Evolutionary conservation across 2,113 vertebrate species (phyloP), one percentile per base, ranked within the genome.

Genomic region (Chelonoidis abingdonii): DNA sequence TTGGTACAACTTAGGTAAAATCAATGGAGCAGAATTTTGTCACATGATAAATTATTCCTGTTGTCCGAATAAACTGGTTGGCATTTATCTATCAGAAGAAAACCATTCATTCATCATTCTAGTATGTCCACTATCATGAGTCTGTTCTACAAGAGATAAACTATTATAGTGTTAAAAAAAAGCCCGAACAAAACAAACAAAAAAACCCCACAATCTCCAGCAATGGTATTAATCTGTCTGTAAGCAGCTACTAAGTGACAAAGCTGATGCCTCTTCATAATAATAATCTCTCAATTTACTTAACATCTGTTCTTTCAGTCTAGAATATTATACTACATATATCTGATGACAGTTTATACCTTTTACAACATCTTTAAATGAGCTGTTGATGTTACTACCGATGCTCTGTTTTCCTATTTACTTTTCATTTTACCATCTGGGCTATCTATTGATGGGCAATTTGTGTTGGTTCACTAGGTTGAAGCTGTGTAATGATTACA

Each of bases 31-130:
- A 12, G 3, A 59, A 75, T 75, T 69, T 11, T 83, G 76, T 49
- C 72, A 50, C 24, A 35, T 16, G 12, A 56, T 8, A 89, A 93
- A 92, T 80, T 31, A 22, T 84, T 84, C 86, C 54, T 80, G 19
- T 75, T 80, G 57, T 41, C 35, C 56, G 52, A 82, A 22, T 35
- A 22, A 87, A 8, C 17, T 53, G 16, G 59, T 90, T 41, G 8
- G 25, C 10, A 0, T 3, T 44, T 49, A 50, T 49, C 19, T 2
- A 44, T 17, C 54, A 81, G 41, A 16, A 59, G 83, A 69, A 59
- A 9, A 47, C n/a, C 38, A 29, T 0, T 0, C 29, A 29, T 0
- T 0, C 29, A 24, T 29, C 1, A 0, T 25, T 27, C n/a, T 93
- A 44, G 31, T 27, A 10, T 2, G 25, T 3, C 41, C 57, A 22